A percentile compares a stretch with the other conserved stretches of the same genome.
phyloP scores from a whole-genome alignment of 2,113 vertebrate species.

The Dicaeum eximium region DNA sequence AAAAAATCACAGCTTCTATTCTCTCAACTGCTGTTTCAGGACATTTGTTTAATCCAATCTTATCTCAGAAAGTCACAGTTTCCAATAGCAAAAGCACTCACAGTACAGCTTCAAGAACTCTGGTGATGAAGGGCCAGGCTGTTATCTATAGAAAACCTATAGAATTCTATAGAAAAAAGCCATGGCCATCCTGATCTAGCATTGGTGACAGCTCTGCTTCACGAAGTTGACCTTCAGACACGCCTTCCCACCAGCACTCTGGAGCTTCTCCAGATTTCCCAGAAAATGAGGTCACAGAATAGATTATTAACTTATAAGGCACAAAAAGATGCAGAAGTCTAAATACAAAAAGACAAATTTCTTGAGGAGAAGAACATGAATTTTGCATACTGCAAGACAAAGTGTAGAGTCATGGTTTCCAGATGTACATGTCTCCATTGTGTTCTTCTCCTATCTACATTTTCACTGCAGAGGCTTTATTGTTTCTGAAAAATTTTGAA shows the following conservation, averaged over 20 bases:
- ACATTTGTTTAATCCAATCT: not conserved
- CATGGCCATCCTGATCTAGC: not conserved
- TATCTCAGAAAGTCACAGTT: not conserved
- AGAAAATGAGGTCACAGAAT: not conserved
- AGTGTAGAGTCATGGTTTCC: not conserved
- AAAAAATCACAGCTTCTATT: not conserved
- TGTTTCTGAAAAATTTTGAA: not conserved
- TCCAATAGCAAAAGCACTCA: not conserved
- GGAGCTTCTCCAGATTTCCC: not conserved
- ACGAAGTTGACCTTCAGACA: not conserved
- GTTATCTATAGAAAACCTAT: not conserved
- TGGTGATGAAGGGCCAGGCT: not conserved
- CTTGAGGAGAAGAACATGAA: not conserved
- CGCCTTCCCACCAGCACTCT: not conserved
- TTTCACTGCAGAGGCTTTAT: not conserved
- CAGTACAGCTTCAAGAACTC: not conserved
- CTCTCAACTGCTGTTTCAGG: not conserved
- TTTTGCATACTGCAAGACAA: not conserved
- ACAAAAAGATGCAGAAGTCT: not conserved
- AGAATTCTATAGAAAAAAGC: not conserved
- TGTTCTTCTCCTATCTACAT: not conserved
- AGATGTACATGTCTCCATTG: not conserved
- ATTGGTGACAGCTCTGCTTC: not conserved
- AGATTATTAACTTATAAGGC: not conserved
- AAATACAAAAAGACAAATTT: not conserved